A percentile compares a stretch with the other conserved stretches of the same genome.
Evolutionary conservation across 1,140 invertebrate genomes (phyloP).

Genomic region (Drosophila funebris): DNA sequence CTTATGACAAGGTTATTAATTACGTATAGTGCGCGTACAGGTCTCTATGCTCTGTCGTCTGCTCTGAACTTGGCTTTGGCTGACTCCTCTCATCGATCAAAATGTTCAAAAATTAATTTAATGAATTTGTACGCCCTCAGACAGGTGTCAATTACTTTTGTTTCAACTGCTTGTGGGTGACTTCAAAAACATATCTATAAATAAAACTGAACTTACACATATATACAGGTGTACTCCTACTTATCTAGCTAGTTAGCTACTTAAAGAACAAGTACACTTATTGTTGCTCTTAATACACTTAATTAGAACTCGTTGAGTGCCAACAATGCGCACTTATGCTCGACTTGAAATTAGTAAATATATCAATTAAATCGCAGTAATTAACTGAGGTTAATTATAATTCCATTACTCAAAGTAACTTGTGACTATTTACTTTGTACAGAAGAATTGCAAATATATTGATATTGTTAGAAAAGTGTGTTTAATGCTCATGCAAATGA

Average conservation of each 20-base stretch:
- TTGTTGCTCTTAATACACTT: background rate
- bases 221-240: background rate
- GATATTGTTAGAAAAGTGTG: too few relatives aligned
- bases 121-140: slow-evolving; percentile 7
- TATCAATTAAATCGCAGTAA: too few relatives aligned
- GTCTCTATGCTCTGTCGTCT: background rate
- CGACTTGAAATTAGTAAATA: too few relatives aligned
- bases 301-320: background rate
- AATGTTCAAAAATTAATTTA: slow-evolving; percentile 35
- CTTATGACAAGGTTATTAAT: slow-evolving; percentile 39
- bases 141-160: slow-evolving; percentile 31
- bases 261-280: background rate
- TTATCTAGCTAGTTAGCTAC: background rate
- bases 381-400: too few relatives aligned
- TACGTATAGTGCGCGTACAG: slow-evolving; percentile 12
- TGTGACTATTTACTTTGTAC: too few relatives aligned
- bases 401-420: too few relatives aligned
- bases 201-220: background rate
- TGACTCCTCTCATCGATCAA: slow-evolving; percentile 28
- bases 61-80: background rate
- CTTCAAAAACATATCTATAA: background rate
- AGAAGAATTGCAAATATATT: too few relatives aligned
- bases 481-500: too few relatives aligned
- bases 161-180: background rate
- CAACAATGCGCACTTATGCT: too few relatives aligned